These are phyloP conservation scores for Phoxinus dragarum DNA, from an alignment of 2,797 vertebrate species.

Conservation along the genomic window DNA sequence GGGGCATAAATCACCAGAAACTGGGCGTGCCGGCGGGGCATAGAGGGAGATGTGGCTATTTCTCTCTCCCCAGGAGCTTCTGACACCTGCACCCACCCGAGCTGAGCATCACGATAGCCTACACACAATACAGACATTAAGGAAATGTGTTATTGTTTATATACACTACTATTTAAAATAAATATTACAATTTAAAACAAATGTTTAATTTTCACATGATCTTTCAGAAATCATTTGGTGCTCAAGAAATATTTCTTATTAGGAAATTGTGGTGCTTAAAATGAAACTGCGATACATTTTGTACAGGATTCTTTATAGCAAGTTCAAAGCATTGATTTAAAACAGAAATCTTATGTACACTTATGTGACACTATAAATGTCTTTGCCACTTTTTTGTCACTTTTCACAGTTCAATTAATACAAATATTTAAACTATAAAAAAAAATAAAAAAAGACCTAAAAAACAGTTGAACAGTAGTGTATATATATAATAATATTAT, in stretches of 20 bases:
- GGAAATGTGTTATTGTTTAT: background rate
- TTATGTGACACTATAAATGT: no score
- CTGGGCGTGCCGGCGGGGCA: slow-evolving; percentile 90
- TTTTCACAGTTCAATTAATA: no score
- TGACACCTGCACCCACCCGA: slow-evolving; percentile 94
- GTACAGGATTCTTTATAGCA: background rate
- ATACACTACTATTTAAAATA: background rate
- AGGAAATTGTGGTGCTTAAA: background rate
- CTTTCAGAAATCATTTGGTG: background rate
- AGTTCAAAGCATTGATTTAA: background rate
- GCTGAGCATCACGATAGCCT: slow-evolving; percentile 97
- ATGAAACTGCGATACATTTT: background rate
- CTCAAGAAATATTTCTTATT: background rate
- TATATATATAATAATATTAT: background rate
- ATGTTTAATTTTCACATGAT: background rate
- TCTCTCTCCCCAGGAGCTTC: slow-evolving; percentile 90
- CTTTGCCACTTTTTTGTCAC: no score
- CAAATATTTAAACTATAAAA: no score
- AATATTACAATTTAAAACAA: background rate
- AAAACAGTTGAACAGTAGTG: background rate
- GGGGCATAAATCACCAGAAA: slow-evolving; percentile 97
- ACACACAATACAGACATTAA: slow-evolving; percentile 18
- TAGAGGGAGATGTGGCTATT: slow-evolving; percentile 81
- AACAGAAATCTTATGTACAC: background rate
- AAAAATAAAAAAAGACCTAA: background rate